These are phyloP conservation scores for Anarsia innoxiella DNA, from an alignment of 2,888 invertebrate species.

Conservation along the genomic window DNA sequence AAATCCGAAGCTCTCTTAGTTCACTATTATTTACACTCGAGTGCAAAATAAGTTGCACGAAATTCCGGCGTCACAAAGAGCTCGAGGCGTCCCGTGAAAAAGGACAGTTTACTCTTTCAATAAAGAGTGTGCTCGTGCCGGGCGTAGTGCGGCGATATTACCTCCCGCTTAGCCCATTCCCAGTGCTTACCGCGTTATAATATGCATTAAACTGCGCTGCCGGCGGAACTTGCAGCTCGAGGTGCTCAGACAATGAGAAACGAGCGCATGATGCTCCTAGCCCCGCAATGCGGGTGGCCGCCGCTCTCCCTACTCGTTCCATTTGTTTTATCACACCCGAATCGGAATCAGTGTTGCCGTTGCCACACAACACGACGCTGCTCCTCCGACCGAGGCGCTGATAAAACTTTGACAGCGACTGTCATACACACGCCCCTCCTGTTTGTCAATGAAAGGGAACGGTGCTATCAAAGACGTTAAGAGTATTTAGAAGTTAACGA, in stretches of 20 bases:
- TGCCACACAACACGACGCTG: conserved; percentile 7
- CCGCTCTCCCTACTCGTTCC: conserved; percentile 47
- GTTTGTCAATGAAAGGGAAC: conserved; percentile 64
- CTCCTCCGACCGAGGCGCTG: no score
- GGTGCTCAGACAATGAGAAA: conserved; percentile 68
- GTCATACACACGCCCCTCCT: conserved; percentile 54
- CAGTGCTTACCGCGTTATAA: conserved; percentile 68
- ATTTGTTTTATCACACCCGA: conserved; percentile 69
- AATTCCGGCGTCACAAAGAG: conserved; percentile 57
- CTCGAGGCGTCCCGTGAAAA: conserved; percentile 61
- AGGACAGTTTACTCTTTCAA: conserved; percentile 72
- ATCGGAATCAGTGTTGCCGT: conserved; percentile 66
- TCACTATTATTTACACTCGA: conserved; percentile 59
- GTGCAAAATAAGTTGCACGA: conserved; percentile 60
- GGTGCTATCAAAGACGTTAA: conserved; percentile 71
- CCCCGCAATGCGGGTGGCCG: conserved; percentile 62
- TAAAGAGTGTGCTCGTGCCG: conserved; percentile 54
- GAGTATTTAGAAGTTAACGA: conserved; percentile 74
- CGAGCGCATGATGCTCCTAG: conserved; percentile 63
- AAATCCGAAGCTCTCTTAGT: conserved; percentile 50
- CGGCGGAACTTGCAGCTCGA: conserved; percentile 51
- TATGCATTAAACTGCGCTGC: conserved; percentile 70
- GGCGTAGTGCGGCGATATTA: conserved; percentile 53
- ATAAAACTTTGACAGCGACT: conserved; percentile 68
- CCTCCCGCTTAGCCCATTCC: conserved; percentile 58